Base-by-base conservation (phyloP, 2,113 vertebrate species). In the Tor tambroides region DNA sequence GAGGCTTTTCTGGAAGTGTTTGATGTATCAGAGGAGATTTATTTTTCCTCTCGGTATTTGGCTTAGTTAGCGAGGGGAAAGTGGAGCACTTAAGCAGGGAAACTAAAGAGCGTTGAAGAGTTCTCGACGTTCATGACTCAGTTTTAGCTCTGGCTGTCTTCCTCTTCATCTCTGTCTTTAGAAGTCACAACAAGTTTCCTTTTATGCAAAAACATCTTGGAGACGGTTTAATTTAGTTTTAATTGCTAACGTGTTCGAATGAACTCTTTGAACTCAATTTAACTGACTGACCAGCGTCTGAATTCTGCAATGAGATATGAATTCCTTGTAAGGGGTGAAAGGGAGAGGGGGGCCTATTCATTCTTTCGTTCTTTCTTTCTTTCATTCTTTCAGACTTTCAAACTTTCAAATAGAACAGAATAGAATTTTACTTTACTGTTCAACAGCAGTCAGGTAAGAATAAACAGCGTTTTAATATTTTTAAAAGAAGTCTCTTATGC, bases 1-100 rank as follows among this genome's bases (percentile, higher is more conserved):
- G 79, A 49, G 51, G 30, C 82, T 84, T 85, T 54, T 74, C 63
- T 84, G 30, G 28, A 74, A 35, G 21, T 38, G 19, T 78, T 77
- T 74, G 87, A 87, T 87, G 86, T 26, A 84, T 87, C 81, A 84
- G 46, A 71, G 65, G 75, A 74, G 82, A 90, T 93, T 91, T 91
- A 91, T 91, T 91, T 92, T 89, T 85, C 84, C 88, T 88, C 88
- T 74, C 28, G 78, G 89, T 90, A 30, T 91, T 87, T 85, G 84
- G 63, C 86, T 79, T 84, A 88, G 87, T 87, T 83, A 38, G 74
- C 21, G 63, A 74, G 59, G 87, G 87, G 87, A 89, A 92, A 83
- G 63, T 91, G 81, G 89, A 89, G 85, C 86, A 81, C 74, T 87
- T 86, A 86, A 86, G 83, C 89, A 83, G 79, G 80, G 88, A 90